Conservation (phyloP, 2,113 vertebrate species). For the Mustela nigripes region DNA sequence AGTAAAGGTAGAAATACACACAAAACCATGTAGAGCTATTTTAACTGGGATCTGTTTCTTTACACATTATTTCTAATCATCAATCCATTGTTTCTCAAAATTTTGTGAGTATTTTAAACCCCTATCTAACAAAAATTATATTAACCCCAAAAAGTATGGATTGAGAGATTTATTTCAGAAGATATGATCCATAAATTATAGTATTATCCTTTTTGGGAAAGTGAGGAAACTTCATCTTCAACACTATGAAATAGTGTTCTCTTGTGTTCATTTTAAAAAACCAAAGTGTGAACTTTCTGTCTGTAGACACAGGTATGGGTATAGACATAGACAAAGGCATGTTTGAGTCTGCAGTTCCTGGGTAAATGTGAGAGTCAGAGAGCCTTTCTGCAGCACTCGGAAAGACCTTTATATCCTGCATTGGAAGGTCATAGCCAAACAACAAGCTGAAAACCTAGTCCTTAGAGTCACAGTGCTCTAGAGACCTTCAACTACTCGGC, state of each 20-base stretch:
- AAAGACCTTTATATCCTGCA: background rate
- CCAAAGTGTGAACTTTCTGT: background rate
- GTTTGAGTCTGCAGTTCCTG: background rate
- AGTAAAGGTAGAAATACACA: conserved; percentile 1
- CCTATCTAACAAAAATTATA: background rate
- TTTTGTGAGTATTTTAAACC: background rate
- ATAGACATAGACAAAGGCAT: background rate
- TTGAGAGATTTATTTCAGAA: conserved; percentile 1
- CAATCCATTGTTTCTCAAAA: background rate
- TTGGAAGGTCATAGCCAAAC: background rate
- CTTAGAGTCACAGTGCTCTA: background rate
- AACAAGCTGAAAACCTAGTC: background rate
- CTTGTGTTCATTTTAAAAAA: background rate
- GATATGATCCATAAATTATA: background rate
- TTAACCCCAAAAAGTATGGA: background rate
- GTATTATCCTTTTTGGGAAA: background rate
- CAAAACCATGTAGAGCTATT: background rate
- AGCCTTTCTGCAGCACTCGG: background rate
- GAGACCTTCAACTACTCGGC: background rate
- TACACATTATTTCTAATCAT: conserved; percentile 5
- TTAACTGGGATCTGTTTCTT: background rate
- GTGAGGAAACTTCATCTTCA: background rate
- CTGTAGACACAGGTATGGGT: background rate
- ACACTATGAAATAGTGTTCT: conserved; percentile 6
- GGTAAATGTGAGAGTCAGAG: background rate